These are phyloP conservation scores for Strigops habroptila DNA, from an alignment of 2,113 vertebrate genomes.

Conservation along the genomic window DNA sequence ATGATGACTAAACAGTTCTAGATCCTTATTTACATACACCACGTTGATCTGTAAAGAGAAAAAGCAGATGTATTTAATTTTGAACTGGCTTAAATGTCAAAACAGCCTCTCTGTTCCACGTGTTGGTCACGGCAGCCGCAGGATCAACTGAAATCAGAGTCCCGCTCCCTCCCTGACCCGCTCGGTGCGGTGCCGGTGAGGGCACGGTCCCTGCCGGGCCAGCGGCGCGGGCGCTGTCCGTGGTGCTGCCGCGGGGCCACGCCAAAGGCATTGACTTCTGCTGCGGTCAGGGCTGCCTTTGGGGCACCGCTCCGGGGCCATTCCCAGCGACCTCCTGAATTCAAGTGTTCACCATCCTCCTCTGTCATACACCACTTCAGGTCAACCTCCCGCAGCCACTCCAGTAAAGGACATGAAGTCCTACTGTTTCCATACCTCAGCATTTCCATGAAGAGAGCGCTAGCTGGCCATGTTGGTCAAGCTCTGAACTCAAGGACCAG, in stretches of 20 bases:
- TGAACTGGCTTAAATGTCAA: constrained; percentile 26
- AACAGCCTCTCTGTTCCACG: background rate
- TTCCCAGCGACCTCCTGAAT: background rate
- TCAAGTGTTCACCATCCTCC: background rate
- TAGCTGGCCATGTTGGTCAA: rapidly evolving
- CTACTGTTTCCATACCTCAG: rapidly evolving
- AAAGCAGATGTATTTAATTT: background rate
- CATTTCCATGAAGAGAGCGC: rapidly evolving
- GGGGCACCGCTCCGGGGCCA: background rate
- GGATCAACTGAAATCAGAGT: background rate
- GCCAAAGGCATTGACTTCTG: background rate
- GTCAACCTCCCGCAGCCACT: background rate
- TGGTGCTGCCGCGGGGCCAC: background rate
- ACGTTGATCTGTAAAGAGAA: background rate
- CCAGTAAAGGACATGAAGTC: background rate
- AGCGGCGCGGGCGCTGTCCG: background rate
- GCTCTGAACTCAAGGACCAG: background rate
- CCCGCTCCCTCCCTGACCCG: background rate
- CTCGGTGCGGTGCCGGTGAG: background rate
- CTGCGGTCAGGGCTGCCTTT: background rate
- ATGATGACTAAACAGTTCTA: background rate
- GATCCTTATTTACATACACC: background rate
- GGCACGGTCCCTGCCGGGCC: too few species aligned
- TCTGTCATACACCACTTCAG: background rate
- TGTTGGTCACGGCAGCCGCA: constrained; percentile 23